Conservation (phyloP, 2,888 invertebrate species). For the Asteroscopus sphinx region DNA sequence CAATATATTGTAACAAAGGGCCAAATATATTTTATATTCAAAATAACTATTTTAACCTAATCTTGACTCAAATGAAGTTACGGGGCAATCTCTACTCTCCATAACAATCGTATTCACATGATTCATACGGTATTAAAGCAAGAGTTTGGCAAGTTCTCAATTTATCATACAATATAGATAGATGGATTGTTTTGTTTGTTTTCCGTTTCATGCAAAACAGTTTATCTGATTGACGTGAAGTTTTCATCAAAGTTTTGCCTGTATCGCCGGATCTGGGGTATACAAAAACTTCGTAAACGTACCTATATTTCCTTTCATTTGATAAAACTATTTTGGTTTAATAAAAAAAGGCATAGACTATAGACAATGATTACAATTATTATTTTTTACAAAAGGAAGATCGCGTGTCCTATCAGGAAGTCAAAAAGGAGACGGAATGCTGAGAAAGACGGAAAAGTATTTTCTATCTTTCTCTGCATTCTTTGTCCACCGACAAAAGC, state of each 20-base stretch:
- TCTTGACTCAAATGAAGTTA: conserved; percentile 20
- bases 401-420: too few species aligned
- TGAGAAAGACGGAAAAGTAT: too few species aligned
- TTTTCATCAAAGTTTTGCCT: conserved; percentile 16
- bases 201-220: conserved; percentile 28
- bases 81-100: conserved; percentile 20
- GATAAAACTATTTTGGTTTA: neutral
- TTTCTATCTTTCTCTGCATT: too few species aligned
- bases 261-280: neutral
- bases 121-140: conserved; percentile 42
- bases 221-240: conserved; percentile 43
- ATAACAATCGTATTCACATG: conserved; percentile 36
- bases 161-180: conserved; percentile 14
- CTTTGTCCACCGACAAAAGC: too few species aligned
- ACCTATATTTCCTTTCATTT: neutral
- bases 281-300: neutral
- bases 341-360: too few species aligned
- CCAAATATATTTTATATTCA: too few species aligned
- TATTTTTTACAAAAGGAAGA: too few species aligned
- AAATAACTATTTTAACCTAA: conserved; percentile 11
- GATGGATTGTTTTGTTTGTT: conserved; percentile 28
- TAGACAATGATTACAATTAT: too few species aligned
- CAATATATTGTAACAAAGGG: neutral
- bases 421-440: too few species aligned
- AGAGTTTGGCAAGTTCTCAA: conserved; percentile 49